phyloP scores from a whole-genome alignment of 2,797 vertebrate species.

The Hephaestus fuliginosus region DNA sequence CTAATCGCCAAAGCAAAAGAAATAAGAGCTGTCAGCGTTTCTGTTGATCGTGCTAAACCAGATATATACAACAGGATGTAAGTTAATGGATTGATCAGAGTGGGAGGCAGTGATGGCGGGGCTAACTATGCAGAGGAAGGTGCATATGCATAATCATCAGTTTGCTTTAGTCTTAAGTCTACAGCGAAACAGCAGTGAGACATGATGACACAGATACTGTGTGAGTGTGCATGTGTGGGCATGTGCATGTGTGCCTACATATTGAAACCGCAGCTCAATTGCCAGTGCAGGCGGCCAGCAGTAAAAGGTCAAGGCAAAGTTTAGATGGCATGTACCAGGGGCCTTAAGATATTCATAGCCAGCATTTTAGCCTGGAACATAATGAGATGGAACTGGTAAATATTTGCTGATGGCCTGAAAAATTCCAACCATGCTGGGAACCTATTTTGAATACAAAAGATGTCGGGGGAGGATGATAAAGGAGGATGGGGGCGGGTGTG shows the following conservation, averaged over 20 bases:
- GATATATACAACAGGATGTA: slow-evolving; percentile 84
- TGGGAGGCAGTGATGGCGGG: slow-evolving; percentile 64
- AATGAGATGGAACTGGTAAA: slow-evolving; percentile 90
- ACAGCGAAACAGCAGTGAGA: slow-evolving; percentile 66
- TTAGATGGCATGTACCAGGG: slow-evolving; percentile 83
- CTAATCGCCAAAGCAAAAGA: slow-evolving; percentile 87
- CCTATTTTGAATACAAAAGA: slow-evolving; percentile 90
- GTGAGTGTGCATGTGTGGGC: slow-evolving; percentile 27
- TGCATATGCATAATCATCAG: slow-evolving; percentile 81
- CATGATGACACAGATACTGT: slow-evolving; percentile 65
- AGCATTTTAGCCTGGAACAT: slow-evolving; percentile 86
- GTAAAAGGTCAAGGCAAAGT: slow-evolving; percentile 88
- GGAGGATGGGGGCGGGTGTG: slow-evolving; percentile 59
- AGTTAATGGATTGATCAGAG: slow-evolving; percentile 84
- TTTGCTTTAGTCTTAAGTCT: slow-evolving; percentile 79
- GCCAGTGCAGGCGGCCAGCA: slow-evolving; percentile 74
- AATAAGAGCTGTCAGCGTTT: slow-evolving; percentile 86
- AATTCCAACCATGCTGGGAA: slow-evolving; percentile 85
- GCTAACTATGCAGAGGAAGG: slow-evolving; percentile 70
- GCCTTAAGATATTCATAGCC: slow-evolving; percentile 90
- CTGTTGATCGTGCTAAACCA: slow-evolving; percentile 81
- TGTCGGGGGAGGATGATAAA: slow-evolving; percentile 86
- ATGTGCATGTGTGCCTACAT: slow-evolving; percentile 56
- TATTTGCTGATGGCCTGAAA: slow-evolving; percentile 90
- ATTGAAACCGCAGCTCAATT: slow-evolving; percentile 60